phyloP scores from a whole-genome alignment of 2,113 vertebrate genomes.

The Myodes glareolus region DNA sequence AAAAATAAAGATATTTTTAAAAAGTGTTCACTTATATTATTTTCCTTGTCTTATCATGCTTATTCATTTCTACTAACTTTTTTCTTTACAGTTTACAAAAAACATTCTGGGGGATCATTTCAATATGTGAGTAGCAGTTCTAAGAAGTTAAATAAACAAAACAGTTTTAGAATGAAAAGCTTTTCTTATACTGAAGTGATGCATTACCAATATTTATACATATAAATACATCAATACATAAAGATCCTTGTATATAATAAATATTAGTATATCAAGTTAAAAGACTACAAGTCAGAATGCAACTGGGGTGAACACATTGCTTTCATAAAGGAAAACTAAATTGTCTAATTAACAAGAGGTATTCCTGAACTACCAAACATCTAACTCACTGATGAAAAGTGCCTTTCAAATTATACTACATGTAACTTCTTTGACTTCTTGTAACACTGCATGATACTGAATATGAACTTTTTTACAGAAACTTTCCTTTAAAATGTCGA shows the following conservation, averaged over 20 bases:
- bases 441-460: not conserved
- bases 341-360: not conserved
- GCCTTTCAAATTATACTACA: not conserved
- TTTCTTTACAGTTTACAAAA: not conserved
- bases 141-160: slow-evolving; percentile 35
- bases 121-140: not conserved
- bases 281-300: not conserved
- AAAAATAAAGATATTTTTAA: not conserved
- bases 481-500: not conserved
- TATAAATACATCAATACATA: not conserved
- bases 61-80: not conserved
- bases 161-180: slow-evolving; percentile 1
- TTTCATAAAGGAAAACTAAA: not conserved
- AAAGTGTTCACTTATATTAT: not conserved
- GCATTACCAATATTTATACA: not conserved
- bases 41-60: not conserved
- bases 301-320: not conserved
- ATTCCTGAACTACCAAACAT: not conserved
- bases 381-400: not conserved
- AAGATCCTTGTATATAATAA: not conserved
- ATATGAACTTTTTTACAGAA: not conserved
- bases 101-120: not conserved
- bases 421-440: not conserved
- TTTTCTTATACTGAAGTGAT: not conserved
- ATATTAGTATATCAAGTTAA: not conserved